phyloP scores from a whole-genome alignment of 2,113 vertebrate genomes.

The Solea solea region DNA sequence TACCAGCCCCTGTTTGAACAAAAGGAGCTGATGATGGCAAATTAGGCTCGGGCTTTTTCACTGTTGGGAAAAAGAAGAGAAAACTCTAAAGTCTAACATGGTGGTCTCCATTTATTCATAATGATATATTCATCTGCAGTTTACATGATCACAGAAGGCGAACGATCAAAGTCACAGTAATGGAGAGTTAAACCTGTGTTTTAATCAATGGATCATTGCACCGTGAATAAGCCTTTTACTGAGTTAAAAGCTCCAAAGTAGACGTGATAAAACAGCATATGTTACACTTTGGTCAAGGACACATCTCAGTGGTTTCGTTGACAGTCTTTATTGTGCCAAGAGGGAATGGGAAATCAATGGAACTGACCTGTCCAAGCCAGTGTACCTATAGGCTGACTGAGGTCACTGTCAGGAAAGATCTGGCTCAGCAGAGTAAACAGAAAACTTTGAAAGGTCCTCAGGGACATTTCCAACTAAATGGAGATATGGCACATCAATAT shows the following conservation, averaged over 20 bases:
- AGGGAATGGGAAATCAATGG: slow-evolving; percentile 81
- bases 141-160: slow-evolving; percentile 66
- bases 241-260: slow-evolving; percentile 48
- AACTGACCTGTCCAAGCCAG: slow-evolving; percentile 74
- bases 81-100: slow-evolving; percentile 76
- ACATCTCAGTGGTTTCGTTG: slow-evolving; percentile 71
- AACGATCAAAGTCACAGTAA: slow-evolving; percentile 57
- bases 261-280: slow-evolving; percentile 45
- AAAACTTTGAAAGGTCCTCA: slow-evolving; percentile 76
- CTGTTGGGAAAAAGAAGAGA: slow-evolving; percentile 74
- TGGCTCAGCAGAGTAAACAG: slow-evolving; percentile 79
- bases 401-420: slow-evolving; percentile 80
- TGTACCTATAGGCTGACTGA: slow-evolving; percentile 78
- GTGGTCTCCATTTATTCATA: slow-evolving; percentile 81
- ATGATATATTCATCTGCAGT: slow-evolving; percentile 73
- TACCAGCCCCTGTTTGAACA: slow-evolving; percentile 83
- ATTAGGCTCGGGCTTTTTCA: slow-evolving; percentile 82
- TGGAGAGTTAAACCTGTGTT: slow-evolving; percentile 54
- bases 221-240: slow-evolving; percentile 23
- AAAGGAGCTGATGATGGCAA: slow-evolving; percentile 86
- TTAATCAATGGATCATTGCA: slow-evolving; percentile 46
- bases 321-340: slow-evolving; percentile 78
- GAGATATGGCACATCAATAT: slow-evolving; percentile 67
- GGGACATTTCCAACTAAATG: slow-evolving; percentile 67
- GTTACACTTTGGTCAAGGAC: slow-evolving; percentile 79